A percentile compares a stretch with the other conserved stretches of the same genome.
These are phyloP conservation scores for Melanerpes aurifrons DNA, from an alignment of 2,113 vertebrate genomes.

Conservation along the genomic window DNA sequence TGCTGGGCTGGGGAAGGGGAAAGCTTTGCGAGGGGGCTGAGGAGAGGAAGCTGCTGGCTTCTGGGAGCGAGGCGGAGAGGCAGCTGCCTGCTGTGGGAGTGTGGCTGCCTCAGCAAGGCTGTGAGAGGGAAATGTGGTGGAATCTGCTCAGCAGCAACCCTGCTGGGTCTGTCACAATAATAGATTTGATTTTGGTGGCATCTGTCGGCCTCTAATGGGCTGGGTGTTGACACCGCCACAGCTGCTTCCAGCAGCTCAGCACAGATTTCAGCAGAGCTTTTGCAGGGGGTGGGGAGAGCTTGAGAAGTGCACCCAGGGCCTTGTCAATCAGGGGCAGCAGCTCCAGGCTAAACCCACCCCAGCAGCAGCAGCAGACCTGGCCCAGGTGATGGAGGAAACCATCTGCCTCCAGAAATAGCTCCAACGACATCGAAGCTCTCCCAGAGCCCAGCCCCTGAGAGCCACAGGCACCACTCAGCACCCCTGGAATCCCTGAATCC, in stretches of 20 bases:
- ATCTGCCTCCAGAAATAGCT: not conserved
- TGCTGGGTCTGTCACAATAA: constrained; percentile 48
- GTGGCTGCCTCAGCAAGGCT: not conserved
- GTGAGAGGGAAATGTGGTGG: not conserved
- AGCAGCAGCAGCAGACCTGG: not conserved
- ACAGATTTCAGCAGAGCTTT: not conserved
- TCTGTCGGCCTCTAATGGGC: constrained; percentile 14
- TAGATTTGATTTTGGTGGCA: constrained; percentile 39
- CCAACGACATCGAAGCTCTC: not conserved
- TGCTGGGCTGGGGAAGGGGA: not conserved
- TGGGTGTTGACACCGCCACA: not conserved
- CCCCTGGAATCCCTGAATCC: not conserved
- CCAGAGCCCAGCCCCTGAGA: not conserved
- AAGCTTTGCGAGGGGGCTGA: not conserved
- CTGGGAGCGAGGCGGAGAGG: not conserved
- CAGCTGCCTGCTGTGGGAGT: not conserved
- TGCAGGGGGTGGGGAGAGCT: not conserved
- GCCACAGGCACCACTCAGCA: fast-evolving
- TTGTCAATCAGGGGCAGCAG: not conserved
- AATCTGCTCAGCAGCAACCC: constrained; percentile 25
- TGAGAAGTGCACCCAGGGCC: not conserved
- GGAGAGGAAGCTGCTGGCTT: not conserved
- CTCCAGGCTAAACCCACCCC: not conserved
- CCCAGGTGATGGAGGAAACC: not conserved
- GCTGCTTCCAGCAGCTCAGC: not conserved